Percentiles rank a stretch among this genome's conserved stretches.
phyloP scores from a whole-genome alignment of 1,140 invertebrate species.

The Babylonia areolata region DNA sequence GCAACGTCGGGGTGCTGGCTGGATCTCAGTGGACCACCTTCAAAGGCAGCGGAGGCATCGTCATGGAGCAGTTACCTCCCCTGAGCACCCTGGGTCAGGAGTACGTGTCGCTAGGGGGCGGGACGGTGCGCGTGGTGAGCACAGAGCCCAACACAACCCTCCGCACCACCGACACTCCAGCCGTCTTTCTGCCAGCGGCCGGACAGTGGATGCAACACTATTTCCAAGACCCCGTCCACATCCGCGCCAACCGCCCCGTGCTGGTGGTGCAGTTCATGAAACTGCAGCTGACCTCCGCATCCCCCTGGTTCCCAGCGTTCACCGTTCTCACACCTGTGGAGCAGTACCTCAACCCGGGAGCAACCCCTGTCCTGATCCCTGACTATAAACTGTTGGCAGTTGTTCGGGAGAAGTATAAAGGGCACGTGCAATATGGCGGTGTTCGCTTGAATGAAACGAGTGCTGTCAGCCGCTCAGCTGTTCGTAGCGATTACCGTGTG shows the following conservation, averaged over 20 bases:
- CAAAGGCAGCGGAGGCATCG: background rate
- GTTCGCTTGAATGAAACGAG: no score
- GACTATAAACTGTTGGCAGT: background rate
- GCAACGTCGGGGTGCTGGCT: slow-evolving; percentile 1
- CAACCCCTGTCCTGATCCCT: background rate
- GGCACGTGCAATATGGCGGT: background rate
- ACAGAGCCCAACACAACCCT: slow-evolving; percentile 3
- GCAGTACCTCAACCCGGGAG: background rate
- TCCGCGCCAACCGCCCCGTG: slow-evolving; percentile 3
- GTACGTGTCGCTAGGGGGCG: background rate
- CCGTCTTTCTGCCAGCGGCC: background rate
- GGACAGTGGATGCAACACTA: background rate
- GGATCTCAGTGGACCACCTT: slow-evolving; percentile 29
- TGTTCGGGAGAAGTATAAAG: background rate
- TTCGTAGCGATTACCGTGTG: no score
- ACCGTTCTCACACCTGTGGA: background rate
- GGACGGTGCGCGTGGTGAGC: slow-evolving; percentile 19
- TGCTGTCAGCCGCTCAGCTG: no score
- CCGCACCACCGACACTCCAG: background rate
- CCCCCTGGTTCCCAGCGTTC: background rate
- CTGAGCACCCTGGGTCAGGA: background rate
- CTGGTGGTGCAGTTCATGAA: slow-evolving; percentile 1
- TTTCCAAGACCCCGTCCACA: background rate
- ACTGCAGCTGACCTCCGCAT: background rate
- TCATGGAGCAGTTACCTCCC: slow-evolving; percentile 23